phyloP scores from a whole-genome alignment of 2,113 vertebrate genomes.

The Peromyscus leucopus region DNA sequence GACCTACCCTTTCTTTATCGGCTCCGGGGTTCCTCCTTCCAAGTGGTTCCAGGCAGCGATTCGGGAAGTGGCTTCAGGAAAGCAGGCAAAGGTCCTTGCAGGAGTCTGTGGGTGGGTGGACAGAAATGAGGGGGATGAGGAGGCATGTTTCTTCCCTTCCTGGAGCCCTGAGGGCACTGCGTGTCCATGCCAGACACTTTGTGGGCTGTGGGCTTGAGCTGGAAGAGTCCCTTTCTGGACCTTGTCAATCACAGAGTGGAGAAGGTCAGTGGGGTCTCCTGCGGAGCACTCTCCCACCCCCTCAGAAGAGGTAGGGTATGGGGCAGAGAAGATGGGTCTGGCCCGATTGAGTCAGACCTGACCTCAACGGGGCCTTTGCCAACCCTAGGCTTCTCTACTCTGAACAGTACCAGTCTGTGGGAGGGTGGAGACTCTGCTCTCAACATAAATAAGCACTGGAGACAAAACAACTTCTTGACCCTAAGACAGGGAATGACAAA shows the following conservation, averaged over 20 bases:
- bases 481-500: not conserved
- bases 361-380: not conserved
- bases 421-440: not conserved
- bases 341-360: not conserved
- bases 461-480: constrained; percentile 18
- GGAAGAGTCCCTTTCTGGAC: not conserved
- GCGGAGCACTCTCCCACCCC: not conserved
- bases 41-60: not conserved
- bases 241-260: not conserved
- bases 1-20: not conserved
- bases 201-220: not conserved
- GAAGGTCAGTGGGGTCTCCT: not conserved
- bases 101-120: not conserved
- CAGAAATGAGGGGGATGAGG: not conserved
- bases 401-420: not conserved
- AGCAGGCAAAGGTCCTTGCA: not conserved
- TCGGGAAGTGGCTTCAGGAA: constrained; percentile 62
- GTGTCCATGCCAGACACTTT: not conserved
- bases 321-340: not conserved
- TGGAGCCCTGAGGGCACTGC: not conserved
- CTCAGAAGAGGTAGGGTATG: not conserved
- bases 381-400: not conserved
- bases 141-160: not conserved
- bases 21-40: not conserved
- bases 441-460: constrained; percentile 26